Percentiles rank a stretch among this genome's conserved stretches.
Conservation (phyloP, 2,888 invertebrate genomes). For the Microctonus brassicae region DNA sequence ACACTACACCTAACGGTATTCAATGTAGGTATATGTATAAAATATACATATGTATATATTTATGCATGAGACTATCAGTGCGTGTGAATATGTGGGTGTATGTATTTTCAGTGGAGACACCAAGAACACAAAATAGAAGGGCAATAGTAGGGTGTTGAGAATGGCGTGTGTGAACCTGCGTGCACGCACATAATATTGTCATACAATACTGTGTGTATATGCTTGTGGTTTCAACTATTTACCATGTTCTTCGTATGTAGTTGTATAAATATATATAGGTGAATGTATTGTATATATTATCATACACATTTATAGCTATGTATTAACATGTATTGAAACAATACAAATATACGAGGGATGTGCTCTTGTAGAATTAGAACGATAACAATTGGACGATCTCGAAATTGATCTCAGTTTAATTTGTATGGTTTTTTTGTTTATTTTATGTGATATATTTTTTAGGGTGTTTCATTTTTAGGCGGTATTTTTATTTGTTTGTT, state of each 20-base stretch:
- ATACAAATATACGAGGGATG: no score
- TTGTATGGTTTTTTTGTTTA: no score
- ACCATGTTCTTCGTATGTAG: neutral
- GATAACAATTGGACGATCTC: no score
- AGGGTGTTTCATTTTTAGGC: no score
- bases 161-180: neutral
- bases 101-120: conserved; percentile 49
- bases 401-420: no score
- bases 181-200: no score
- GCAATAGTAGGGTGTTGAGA: neutral
- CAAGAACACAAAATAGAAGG: conserved; percentile 3
- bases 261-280: neutral
- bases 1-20: conserved; percentile 51
- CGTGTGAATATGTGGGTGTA: neutral
- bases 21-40: conserved; percentile 46
- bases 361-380: no score
- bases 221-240: conserved; percentile 18
- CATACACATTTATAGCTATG: no score
- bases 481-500: no score
- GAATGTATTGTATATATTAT: neutral
- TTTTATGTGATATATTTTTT: no score
- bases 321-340: no score
- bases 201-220: neutral
- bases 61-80: neutral
- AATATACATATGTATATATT: neutral